These are phyloP conservation scores for Apomyelois bistriatella DNA, from an alignment of 2,888 invertebrate species.

Conservation along the genomic window DNA sequence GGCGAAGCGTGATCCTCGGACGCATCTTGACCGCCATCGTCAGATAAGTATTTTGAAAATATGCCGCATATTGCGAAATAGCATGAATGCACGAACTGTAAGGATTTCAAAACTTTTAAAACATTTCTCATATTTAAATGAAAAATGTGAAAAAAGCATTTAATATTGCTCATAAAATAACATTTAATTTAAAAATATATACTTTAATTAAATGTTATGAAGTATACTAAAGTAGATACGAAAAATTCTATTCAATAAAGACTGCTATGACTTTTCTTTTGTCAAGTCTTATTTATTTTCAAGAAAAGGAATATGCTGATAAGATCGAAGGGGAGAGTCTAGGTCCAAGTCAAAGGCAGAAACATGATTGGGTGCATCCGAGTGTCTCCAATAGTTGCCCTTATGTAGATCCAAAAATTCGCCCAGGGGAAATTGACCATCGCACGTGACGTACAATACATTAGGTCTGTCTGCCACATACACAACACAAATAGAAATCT, in stretches of 20 bases:
- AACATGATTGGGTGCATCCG: constrained; percentile 16
- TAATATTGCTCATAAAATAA: no score
- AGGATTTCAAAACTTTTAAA: background rate
- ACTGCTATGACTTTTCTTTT: background rate
- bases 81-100: background rate
- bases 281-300: background rate
- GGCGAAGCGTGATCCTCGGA: constrained; percentile 24
- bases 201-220: no score
- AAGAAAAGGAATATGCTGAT: constrained; percentile 8
- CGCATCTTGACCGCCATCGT: constrained; percentile 23
- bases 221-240: background rate
- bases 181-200: no score
- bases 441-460: constrained; percentile 41
- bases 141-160: no score
- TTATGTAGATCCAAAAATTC: constrained; percentile 24
- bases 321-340: background rate
- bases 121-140: background rate
- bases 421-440: constrained; percentile 47
- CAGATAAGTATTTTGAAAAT: constrained; percentile 20
- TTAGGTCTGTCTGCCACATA: constrained; percentile 18
- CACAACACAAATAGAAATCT: constrained; percentile 18
- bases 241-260: background rate
- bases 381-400: constrained; percentile 17
- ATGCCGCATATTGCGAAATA: constrained; percentile 14
- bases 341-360: constrained; percentile 10